Base-by-base conservation (phyloP, 2,797 vertebrate species). In the Poeciliopsis turneri region DNA sequence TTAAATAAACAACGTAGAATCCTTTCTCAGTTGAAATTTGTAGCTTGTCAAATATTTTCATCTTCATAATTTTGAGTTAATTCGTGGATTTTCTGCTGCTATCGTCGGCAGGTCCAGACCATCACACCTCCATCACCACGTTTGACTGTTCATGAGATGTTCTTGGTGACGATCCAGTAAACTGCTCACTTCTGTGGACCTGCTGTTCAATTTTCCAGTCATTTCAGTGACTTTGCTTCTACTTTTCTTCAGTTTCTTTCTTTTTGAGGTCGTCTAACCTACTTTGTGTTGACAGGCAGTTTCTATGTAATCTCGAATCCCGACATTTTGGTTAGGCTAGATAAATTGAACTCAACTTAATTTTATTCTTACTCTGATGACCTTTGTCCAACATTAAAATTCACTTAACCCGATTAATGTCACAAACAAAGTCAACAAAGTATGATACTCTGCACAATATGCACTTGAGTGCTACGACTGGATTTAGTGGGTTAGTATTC, bases 1-100 rank as follows among this genome's bases (percentile, higher is more conserved):
- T 79, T 78, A 90, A 91, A 87, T 84, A 84, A 86, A 88, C 85
- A 84, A 59, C 55, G 41, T 4, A 23, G 68, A 20, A 47, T 15
- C n/a, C 45, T 33, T 41, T 41, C 64, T 41, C 18, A 12, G 23
- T n/a, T 13, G 7, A 23, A 45, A 39, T 45, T 70, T 43, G 41
- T 7, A 36, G 39, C 66, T 11, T 41, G 2, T 70, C 25, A 25
- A 70, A n/a, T 41, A 68, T 0, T 10, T 23, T 39, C 1, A 41
- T 23, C 23, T 66, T 68, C 33, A 39, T 39, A 41, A 20, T 23
- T 68, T 41, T 41, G 10, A 68, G 18, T 23, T 36, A 20, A 39
- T 36, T 20, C 1, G 9, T 23, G 18, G 7, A 64, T 18, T 66
- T 23, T 66, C 61, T 39, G 33, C 33, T 39, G 61, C 33, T 0